phyloP scores from a whole-genome alignment of 37 sponge, comb jelly and placozoan species.

The Mnemiopsis leidyi region DNA sequence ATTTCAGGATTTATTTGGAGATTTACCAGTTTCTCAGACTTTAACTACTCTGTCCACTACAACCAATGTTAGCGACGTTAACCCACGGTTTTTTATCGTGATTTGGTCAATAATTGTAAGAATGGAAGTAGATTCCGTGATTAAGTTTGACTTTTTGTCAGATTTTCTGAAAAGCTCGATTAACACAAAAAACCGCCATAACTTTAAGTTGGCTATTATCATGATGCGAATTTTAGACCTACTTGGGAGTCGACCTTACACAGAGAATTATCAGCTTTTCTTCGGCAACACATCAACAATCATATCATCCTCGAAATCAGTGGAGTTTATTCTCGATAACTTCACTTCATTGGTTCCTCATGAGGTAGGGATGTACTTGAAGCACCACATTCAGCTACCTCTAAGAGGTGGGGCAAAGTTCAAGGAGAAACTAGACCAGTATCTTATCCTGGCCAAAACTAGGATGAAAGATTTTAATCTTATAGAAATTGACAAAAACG shows the following conservation, averaged over 20 bases:
- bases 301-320: conserved; percentile 43
- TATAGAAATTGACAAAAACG: conserved; percentile 55
- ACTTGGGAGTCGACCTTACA: neutral
- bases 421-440: conserved; percentile 28
- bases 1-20: neutral
- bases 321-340: conserved; percentile 15
- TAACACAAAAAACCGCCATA: neutral
- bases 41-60: neutral
- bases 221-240: neutral
- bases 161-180: neutral
- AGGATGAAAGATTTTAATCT: conserved; percentile 51
- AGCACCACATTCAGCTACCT: conserved; percentile 54
- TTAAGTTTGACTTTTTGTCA: conserved; percentile 1
- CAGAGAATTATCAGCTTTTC: conserved; percentile 20
- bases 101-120: neutral
- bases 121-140: neutral
- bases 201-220: neutral
- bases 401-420: conserved; percentile 52
- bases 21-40: neutral
- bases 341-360: conserved; percentile 36
- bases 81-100: neutral
- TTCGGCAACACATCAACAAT: conserved; percentile 9
- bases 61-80: neutral
- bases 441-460: conserved; percentile 29
- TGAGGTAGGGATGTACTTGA: conserved; percentile 4